A percentile compares a stretch with the other conserved stretches of the same genome.
Evolutionary conservation across 1,140 invertebrate species (phyloP).

Genomic region (Sarcophaga peregrina): DNA sequence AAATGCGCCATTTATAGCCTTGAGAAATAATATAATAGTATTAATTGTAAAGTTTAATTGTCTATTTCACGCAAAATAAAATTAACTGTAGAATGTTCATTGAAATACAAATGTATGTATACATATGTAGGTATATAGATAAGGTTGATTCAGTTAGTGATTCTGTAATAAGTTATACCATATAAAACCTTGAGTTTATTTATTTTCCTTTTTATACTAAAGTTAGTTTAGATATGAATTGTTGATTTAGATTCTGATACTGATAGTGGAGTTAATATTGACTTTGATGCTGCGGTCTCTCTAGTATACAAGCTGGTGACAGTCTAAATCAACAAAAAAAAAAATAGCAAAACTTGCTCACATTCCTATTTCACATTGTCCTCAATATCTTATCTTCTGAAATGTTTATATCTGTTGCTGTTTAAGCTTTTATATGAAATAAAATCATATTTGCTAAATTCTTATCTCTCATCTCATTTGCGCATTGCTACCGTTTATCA

Average conservation of each 20-base stretch:
- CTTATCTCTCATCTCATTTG: not conserved
- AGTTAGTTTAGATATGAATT: slow-evolving; percentile 14
- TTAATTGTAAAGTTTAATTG: no score
- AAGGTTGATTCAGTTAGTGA: no score
- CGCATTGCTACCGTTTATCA: not conserved
- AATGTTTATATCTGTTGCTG: not conserved
- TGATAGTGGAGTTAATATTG: not conserved
- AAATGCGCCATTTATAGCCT: no score
- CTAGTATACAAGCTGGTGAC: no score
- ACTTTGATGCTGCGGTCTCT: not conserved
- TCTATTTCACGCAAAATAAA: no score
- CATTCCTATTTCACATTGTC: not conserved
- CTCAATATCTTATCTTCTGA: not conserved
- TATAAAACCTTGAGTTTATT: not conserved
- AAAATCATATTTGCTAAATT: slow-evolving; percentile 7
- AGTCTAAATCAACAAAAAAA: no score
- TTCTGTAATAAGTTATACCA: no score
- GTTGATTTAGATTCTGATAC: not conserved
- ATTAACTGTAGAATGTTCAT: no score
- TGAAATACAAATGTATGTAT: no score
- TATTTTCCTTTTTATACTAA: not conserved
- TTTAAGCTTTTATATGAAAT: not conserved
- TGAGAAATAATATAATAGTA: no score
- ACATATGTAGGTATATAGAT: no score
- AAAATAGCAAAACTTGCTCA: not conserved